Evolutionary conservation across 2,113 vertebrate species (phyloP).

Genomic region (Microtus ochrogaster): DNA sequence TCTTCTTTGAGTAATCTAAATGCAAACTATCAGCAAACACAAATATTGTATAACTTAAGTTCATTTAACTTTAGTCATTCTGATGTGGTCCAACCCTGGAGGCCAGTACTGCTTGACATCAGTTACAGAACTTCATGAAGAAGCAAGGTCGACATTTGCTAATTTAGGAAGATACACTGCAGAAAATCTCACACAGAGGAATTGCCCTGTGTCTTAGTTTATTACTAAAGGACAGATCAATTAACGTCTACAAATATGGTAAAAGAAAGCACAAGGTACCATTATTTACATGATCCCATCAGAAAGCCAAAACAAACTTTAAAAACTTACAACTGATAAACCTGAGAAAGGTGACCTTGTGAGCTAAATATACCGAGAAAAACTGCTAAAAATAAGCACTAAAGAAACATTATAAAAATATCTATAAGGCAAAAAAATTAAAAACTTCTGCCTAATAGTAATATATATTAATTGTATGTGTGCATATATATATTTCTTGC

Average conservation of each 20-base stretch:
- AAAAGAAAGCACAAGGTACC: background rate
- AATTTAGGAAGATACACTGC: background rate
- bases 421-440: background rate
- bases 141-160: background rate
- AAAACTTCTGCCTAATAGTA: background rate
- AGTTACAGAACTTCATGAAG: background rate
- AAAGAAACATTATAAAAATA: background rate
- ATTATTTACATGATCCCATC: background rate
- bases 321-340: background rate
- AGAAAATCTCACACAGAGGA: background rate
- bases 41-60: background rate
- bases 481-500: background rate
- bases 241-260: background rate
- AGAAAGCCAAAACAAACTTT: background rate
- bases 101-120: background rate
- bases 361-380: background rate
- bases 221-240: background rate
- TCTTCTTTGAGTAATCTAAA: background rate
- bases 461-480: background rate
- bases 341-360: background rate
- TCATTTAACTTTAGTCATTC: background rate
- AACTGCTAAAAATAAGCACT: no score
- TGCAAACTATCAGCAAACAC: conserved; percentile 40
- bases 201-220: background rate
- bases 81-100: background rate